These are phyloP conservation scores for Brachionus rubens DNA, from an alignment of 1,140 invertebrate genomes.

Conservation along the genomic window DNA sequence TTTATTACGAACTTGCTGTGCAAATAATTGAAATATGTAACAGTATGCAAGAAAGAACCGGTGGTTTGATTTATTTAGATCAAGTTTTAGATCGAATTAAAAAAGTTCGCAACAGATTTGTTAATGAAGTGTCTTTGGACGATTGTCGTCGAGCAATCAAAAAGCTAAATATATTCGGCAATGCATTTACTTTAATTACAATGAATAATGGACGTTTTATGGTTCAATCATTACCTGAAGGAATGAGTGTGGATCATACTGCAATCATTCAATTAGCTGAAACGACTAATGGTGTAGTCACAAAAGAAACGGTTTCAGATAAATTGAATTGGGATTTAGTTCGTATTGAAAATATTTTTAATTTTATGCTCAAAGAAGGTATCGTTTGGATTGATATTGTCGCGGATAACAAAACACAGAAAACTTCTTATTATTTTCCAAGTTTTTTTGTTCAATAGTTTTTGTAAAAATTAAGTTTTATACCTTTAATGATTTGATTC, in stretches of 20 bases:
- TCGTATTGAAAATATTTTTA: constrained; percentile 6
- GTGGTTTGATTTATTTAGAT: constrained; percentile 56
- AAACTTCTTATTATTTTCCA: constrained; percentile 32
- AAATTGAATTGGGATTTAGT: constrained; percentile 8
- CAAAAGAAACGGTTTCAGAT: neutral
- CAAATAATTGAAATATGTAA: constrained; percentile 97
- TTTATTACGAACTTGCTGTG: constrained; percentile 95
- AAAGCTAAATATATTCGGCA: constrained; percentile 33
- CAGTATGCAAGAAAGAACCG: constrained; percentile 71
- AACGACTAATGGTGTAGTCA: constrained; percentile 9
- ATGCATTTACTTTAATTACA: constrained; percentile 26
- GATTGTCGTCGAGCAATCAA: constrained; percentile 35
- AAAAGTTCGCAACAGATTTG: constrained; percentile 18
- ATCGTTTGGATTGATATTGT: constrained; percentile 30
- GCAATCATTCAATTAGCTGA: constrained; percentile 1
- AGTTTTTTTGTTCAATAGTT: constrained; percentile 42
- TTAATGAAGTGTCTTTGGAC: constrained; percentile 41
- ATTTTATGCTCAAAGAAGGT: constrained; percentile 43
- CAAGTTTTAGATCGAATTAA: constrained; percentile 15
- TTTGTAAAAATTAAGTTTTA: neutral
- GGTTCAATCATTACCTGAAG: constrained; percentile 40
- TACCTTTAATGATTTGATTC: too few species aligned
- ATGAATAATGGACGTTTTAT: constrained; percentile 15
- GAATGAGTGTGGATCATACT: constrained; percentile 33
- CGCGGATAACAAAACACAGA: neutral